Evolutionary conservation across 23 tunicate genomes (phyloP), one percentile per base, ranked within the genome.

Genomic region (Styela clava): DNA sequence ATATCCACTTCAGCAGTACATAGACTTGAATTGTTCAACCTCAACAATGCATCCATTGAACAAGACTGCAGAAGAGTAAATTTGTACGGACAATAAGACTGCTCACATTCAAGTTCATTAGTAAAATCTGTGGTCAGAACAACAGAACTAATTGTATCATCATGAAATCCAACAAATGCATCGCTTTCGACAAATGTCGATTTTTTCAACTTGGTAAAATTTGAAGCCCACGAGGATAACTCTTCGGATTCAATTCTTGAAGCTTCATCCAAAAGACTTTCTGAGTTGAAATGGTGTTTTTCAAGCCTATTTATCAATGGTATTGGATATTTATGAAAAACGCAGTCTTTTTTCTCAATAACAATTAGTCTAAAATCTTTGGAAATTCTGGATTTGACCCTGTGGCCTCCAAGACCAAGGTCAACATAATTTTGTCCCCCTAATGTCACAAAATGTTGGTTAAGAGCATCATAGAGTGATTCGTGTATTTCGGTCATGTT

Each of bases 381-480:
- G 21, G 90, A 83, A 51, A 86, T 86, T 22, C 90, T 29, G 79
- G 85, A 86, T 73, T 86, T 86, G 9, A 86, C 90, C 62, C 90
- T 81, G 35, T 86, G 90, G 21, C 90, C 90, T 32, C 90, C 90
- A 52, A 86, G 67, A 29, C 90, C 90, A 33, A 86, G 69, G 73
- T 86, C 90, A 62, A 86, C 90, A 86, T 79, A 86, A 3, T 76
- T 33, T 62, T 86, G 90, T 24, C 69, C 84, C 32, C 85, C 86
- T 71, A 86, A 79, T 16, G 90, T 86, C 22, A 86, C 90, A 61
- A 79, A 86, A 81, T 86, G 90, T 35, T 86, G 90, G 62, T 86
- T 86, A 24, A 86, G 35, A 25, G 90, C 90, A 72, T 86, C 90
- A 62, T 86, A 86, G 61, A 86, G 72, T 2, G 90, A 86, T 35